phyloP scores from a whole-genome alignment of 1,140 invertebrate species.

The Caerostris extrusa region DNA sequence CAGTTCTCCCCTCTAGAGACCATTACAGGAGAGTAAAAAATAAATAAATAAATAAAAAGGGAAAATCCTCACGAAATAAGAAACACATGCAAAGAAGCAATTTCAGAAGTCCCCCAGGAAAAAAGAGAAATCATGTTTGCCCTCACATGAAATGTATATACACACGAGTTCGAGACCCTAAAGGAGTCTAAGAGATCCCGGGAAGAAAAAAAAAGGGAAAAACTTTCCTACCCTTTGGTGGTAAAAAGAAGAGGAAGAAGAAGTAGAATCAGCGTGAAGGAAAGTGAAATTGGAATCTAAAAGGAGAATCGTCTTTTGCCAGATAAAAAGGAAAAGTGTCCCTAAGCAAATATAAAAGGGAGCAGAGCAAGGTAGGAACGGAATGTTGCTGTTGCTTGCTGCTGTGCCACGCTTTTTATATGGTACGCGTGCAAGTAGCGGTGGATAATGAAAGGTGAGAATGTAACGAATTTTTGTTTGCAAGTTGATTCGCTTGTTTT shows the following conservation, averaged over 20 bases:
- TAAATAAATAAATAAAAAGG: constrained; percentile 7
- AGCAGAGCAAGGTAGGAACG: neutral
- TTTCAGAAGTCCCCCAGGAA: constrained; percentile 67
- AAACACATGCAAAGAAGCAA: constrained; percentile 76
- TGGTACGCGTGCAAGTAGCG: neutral
- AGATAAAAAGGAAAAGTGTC: constrained; percentile 40
- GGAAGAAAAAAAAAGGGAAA: constrained; percentile 39
- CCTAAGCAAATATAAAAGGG: constrained; percentile 33
- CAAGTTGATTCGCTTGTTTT: neutral
- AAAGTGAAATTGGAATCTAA: constrained; percentile 76
- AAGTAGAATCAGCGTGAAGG: constrained; percentile 58
- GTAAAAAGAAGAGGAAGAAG: constrained; percentile 45
- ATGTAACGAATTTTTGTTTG: neutral
- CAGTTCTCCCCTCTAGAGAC: constrained; percentile 68
- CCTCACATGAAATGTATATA: constrained; percentile 76
- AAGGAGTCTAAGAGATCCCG: constrained; percentile 33
- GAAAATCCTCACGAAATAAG: constrained; percentile 63
- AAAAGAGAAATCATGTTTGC: constrained; percentile 76
- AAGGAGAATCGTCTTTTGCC: constrained; percentile 56
- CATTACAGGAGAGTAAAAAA: constrained; percentile 52
- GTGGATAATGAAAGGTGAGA: neutral
- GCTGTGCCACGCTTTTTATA: neutral
- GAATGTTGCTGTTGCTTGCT: neutral
- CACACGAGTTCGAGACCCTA: constrained; percentile 65
- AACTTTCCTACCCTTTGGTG: constrained; percentile 61